A percentile compares a stretch with the other conserved stretches of the same genome.
Conservation (phyloP, 2,113 vertebrate species). For the Cyphomyrus plagiostoma region DNA sequence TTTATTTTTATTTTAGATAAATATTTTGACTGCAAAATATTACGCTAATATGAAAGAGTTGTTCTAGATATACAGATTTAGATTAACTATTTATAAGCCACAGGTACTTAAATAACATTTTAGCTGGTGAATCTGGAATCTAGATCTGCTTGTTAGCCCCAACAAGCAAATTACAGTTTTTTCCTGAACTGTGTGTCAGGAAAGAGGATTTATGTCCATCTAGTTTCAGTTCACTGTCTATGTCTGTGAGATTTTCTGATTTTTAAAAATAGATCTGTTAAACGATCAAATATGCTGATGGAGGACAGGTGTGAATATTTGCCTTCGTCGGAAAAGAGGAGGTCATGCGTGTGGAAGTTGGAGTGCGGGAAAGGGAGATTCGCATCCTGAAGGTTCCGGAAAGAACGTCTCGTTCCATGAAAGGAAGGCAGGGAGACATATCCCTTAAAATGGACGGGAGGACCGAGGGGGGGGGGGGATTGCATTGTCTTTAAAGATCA, state of each 20-base stretch:
- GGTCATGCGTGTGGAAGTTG: background rate
- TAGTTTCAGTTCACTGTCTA: background rate
- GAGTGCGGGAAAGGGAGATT: background rate
- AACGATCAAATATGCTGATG: background rate
- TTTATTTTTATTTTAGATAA: background rate
- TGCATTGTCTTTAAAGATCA: conserved; percentile 73
- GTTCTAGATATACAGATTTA: background rate
- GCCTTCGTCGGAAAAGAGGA: background rate
- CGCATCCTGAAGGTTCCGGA: background rate
- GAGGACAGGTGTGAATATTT: background rate
- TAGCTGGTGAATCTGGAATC: background rate
- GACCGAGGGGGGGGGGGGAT: background rate
- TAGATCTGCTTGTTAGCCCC: background rate
- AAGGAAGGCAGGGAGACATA: conserved; percentile 37
- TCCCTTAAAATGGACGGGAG: conserved; percentile 39
- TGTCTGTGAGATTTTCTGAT: background rate
- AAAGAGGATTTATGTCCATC: background rate
- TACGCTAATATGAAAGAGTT: background rate
- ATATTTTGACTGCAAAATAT: background rate
- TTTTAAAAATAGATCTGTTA: background rate
- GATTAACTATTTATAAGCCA: background rate
- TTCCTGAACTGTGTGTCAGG: background rate
- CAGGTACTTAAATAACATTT: background rate
- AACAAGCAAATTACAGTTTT: background rate
- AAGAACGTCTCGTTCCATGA: background rate